Base-by-base conservation (phyloP, 2,888 invertebrate genomes). In the Dasysyrphus tricinctus region DNA sequence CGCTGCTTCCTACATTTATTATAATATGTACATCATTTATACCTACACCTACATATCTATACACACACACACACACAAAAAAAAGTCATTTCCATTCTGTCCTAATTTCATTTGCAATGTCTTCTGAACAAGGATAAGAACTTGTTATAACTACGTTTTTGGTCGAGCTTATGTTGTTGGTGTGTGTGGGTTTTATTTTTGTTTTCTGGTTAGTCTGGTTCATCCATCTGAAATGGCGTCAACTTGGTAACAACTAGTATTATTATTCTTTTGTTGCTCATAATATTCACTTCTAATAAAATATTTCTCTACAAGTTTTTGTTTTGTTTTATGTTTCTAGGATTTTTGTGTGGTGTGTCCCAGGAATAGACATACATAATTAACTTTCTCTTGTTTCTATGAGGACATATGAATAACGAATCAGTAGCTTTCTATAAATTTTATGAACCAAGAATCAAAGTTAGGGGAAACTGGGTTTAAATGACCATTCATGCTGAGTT, bases 41-140 rank as follows among this genome's bases (percentile, higher is more conserved):
- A 24, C 24, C 24, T 24, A 24, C 24, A 24, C 24, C 24, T 24
- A 8, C 0, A 42, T 14, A 32, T 1, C 6, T 7, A 44, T 8
- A 8, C 2, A 24, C 12, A n/a, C 6, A 11, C n/a, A 63, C 44
- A 34, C 11, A 34, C 11, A 65, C n/a, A 63, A 5, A 47, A 47
- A 57, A 75, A 16, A 83, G 59, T 74, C 74, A 79, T 79, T 83
- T 70, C 57, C 74, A 83, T 79, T 83, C 69, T 57, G 74, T 37
- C 79, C 79, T 79, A 79, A 83, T 79, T 83, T 79, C 74, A 83
- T 83, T 79, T 79, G 79, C 57, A 70, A 79, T 79, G 72, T 83
- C 83, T 79, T 83, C 44, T 70, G 42, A 63, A 63, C 69, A 73
- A 73, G 78, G 73, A 73, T 67, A 72, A 16, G 19, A 32, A 14